Base-by-base conservation (phyloP, 2,888 invertebrate genomes). In the Brachyopa scutellaris region DNA sequence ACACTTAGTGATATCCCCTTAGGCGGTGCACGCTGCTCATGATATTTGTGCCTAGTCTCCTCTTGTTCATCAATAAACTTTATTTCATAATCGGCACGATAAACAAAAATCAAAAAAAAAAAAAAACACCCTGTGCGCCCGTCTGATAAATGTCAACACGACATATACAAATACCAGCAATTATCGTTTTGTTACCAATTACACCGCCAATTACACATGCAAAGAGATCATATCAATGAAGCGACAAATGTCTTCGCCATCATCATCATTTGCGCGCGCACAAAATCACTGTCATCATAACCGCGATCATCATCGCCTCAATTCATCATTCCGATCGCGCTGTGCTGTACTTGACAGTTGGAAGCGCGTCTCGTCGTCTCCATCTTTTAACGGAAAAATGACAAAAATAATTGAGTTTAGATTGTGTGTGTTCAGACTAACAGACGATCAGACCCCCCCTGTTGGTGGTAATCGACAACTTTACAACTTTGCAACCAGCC, bases 111-210 rank as follows among this genome's bases (percentile, higher is more conserved):
- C n/a, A n/a, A n/a, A n/a, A n/a, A n/a, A n/a, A n/a, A n/a, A n/a
- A 13, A 9, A 11, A 49, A 51, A 51, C 64, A 64, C 47, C 45
- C 51, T 21, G 6, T 21, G 51, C 15, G 9, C 17, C 29, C 74
- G 67, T 74, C 62, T 38, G 74, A 67, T 67, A 82, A 82, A 82
- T 82, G 82, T 82, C 82, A 82, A 70, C 76, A 42, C 55, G 59
- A 45, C 72, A n/a, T n/a, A 26, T 19, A 9, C 57, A 38, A 76
- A 80, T 76, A 49, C 59, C 77, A 51, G 55, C 70, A 61, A 77
- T 82, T 77, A 82, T 82, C 77, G 53, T 82, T 77, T 82, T 66
- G 77, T 82, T 77, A 82, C 77, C 82, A 70, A 82, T 82, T 82
- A 82, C 77, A 64, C 70, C 59, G 77, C 53, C 77, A 82, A 82